A percentile compares a stretch with the other conserved stretches of the same genome.
Evolutionary conservation across 1,140 invertebrate genomes (phyloP).

Genomic region (Drosophila varians): DNA sequence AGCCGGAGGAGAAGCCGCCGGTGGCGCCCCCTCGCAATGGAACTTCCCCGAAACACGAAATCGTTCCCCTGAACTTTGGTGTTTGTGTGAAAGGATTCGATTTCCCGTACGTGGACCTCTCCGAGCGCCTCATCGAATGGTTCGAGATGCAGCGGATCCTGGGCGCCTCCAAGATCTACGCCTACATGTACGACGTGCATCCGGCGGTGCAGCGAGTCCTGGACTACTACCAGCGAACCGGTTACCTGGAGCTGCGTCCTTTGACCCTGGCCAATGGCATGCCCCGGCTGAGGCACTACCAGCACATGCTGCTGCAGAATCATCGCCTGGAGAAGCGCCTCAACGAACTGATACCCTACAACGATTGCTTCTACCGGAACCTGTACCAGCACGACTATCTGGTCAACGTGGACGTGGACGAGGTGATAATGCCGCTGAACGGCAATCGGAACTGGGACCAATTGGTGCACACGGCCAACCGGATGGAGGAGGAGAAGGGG

Average conservation of each 20-base stretch:
- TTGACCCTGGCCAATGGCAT: conserved; percentile 90
- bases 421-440: conserved; percentile 88
- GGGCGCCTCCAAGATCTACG: conserved; percentile 95
- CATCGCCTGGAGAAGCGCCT: conserved; percentile 84
- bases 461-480: conserved; percentile 22
- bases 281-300: conserved; percentile 88
- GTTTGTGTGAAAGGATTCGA: conserved; percentile 97
- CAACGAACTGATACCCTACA: conserved; percentile 93
- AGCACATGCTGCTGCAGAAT: conserved; percentile 87
- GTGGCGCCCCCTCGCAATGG: too few relatives aligned
- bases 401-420: conserved; percentile 90
- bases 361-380: conserved; percentile 92
- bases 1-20: not conserved
- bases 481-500: not conserved
- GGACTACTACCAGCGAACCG: conserved; percentile 61
- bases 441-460: conserved; percentile 84
- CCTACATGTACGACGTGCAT: conserved; percentile 95
- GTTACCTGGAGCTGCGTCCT: conserved; percentile 87
- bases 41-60: too few relatives aligned
- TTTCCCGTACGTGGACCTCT: conserved; percentile 94
- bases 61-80: conserved; percentile 89
- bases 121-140: conserved; percentile 95
- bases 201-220: conserved; percentile 95
- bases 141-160: conserved; percentile 93
- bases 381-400: conserved; percentile 91